Evolutionary conservation across 2,113 vertebrate genomes (phyloP).

Genomic region (Etheostoma cragini): DNA sequence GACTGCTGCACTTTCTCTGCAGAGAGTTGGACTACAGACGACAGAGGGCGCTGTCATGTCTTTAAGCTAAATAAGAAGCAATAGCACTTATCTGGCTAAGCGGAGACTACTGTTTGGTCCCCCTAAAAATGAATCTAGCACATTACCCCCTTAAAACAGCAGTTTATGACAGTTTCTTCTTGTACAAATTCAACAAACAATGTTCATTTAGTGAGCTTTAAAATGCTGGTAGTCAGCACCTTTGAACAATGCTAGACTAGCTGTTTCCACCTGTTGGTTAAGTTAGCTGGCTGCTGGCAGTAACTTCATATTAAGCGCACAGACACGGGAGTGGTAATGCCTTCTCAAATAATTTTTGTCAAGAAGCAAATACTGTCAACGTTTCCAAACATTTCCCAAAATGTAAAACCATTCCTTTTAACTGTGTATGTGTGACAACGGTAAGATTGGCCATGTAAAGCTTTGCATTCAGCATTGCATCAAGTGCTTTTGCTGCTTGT

Average conservation of each 20-base stretch:
- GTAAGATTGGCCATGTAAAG: background rate
- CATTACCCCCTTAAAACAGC: background rate
- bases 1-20: constrained; percentile 5
- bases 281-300: too few species aligned
- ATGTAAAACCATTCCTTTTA: background rate
- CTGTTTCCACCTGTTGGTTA: too few species aligned
- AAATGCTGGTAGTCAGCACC: too few species aligned
- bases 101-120: background rate
- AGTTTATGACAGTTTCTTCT: background rate
- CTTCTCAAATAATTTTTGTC: too few species aligned
- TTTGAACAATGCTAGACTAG: too few species aligned
- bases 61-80: background rate
- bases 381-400: background rate
- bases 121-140: background rate
- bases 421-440: background rate
- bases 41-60: background rate
- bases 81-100: background rate
- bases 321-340: too few species aligned
- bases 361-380: too few species aligned
- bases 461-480: background rate
- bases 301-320: too few species aligned
- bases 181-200: background rate
- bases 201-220: too few species aligned
- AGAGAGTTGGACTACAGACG: background rate
- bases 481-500: background rate